Percentiles rank a stretch among this genome's conserved stretches.
These are phyloP conservation scores for Sparidentex hasta DNA, from an alignment of 2,797 vertebrate genomes.

Conservation along the genomic window DNA sequence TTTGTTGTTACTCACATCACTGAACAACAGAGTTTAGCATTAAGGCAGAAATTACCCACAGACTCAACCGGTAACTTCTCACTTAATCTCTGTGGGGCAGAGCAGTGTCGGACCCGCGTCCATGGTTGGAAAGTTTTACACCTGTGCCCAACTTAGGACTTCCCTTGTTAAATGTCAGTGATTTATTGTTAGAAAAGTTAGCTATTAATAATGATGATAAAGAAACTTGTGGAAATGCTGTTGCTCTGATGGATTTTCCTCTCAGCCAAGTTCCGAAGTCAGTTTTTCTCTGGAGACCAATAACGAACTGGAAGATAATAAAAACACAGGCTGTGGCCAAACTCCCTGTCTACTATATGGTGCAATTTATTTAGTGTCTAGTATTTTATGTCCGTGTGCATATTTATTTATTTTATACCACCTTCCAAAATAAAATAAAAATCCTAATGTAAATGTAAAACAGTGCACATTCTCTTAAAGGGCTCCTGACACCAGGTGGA, in stretches of 20 bases:
- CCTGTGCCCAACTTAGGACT: neutral
- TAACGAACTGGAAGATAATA: neutral
- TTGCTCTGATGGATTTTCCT: neutral
- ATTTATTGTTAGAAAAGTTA: neutral
- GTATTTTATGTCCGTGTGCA: neutral
- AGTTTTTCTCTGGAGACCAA: slow-evolving; percentile 1
- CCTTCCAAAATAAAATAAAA: too few relatives aligned
- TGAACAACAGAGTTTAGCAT: slow-evolving; percentile 61
- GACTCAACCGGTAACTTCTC: slow-evolving; percentile 28
- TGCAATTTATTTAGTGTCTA: neutral
- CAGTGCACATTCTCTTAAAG: too few relatives aligned
- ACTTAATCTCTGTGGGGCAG: slow-evolving; percentile 21
- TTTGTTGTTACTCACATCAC: slow-evolving; percentile 67
- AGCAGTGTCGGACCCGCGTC: neutral
- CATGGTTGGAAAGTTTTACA: neutral
- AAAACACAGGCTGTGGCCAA: neutral
- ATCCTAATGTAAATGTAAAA: neutral
- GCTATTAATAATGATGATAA: neutral
- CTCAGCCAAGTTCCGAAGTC: neutral
- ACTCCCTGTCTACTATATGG: neutral
- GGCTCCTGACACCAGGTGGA: too few relatives aligned
- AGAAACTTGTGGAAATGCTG: neutral
- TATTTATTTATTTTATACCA: neutral
- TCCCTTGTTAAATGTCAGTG: neutral
- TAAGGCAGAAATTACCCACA: slow-evolving; percentile 54